Conservation (phyloP, 2,888 invertebrate species). For the Ommatoiulus sabulosus region DNA sequence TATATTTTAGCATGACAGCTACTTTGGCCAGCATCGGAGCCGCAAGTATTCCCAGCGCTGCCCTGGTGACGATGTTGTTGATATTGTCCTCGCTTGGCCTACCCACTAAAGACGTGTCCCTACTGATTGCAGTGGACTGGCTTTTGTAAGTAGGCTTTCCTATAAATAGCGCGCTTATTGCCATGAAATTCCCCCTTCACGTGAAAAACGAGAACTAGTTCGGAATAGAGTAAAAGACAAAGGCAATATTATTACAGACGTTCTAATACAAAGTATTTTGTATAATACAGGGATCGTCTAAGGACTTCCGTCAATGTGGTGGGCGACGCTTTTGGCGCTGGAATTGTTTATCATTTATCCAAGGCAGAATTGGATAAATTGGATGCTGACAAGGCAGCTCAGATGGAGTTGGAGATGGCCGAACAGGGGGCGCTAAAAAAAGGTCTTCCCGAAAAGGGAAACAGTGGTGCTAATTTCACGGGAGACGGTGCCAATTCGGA, state of each 20-base stretch:
- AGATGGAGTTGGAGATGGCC: constrained; percentile 59
- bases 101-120: constrained; percentile 75
- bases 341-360: constrained; percentile 71
- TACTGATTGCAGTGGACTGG: constrained; percentile 78
- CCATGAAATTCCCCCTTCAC: background rate
- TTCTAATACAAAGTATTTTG: constrained; percentile 47
- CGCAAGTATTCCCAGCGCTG: constrained; percentile 76
- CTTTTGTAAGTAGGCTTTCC: constrained; percentile 71
- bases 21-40: constrained; percentile 77
- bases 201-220: background rate
- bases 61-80: constrained; percentile 76
- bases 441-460: constrained; percentile 54
- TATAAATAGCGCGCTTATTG: constrained; percentile 42
- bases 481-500: constrained; percentile 51
- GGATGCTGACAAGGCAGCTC: constrained; percentile 62
- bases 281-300: constrained; percentile 70
- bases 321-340: constrained; percentile 73
- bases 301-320: constrained; percentile 72
- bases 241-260: background rate
- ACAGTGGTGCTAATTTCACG: constrained; percentile 53
- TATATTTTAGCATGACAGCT: constrained; percentile 71
- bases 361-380: constrained; percentile 67
- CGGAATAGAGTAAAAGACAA: background rate
- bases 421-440: constrained; percentile 56
- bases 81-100: constrained; percentile 75